Evolutionary conservation across 2,888 invertebrate genomes (phyloP), one percentile per base, ranked within the genome.

Genomic region (Calameuta filiformis): DNA sequence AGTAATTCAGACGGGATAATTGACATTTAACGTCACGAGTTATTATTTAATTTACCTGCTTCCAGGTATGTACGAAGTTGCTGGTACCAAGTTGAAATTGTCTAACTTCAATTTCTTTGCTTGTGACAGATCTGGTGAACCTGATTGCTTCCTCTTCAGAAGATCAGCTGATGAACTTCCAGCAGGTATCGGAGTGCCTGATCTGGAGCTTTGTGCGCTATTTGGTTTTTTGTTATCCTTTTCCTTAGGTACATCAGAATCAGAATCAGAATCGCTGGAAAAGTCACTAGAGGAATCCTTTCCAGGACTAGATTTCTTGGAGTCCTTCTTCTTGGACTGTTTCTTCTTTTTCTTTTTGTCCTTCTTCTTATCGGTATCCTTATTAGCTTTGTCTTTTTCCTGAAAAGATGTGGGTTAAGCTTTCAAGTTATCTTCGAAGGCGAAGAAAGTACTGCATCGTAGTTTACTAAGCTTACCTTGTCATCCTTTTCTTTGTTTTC

Each of bases 91-190:
- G 85, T 88, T 87, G 81, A 89, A 89, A 81, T 90, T 89, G 81
- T 94, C 94, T 75, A 94, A 85, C 85, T 94, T 94, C 1, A 92
- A 87, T 87, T 94, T 94, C 84, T 94, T 94, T 1, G 92, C 88
- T 73, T 93, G 92, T 1, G 93, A 91, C 34, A 92, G 89, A 75
- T 93, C 93, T 35, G 92, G 89, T 11, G 92, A 92, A 73, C 92
- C 92, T 79, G 89, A 90, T 68, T 87, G 86, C 75, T 88, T 89
- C 74, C 90, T 86, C 76, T 91, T 91, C 23, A 87, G 79, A 15
- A 86, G 79, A 80, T 91, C 90, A 15, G 85, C 85, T 33, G 88
- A 76, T 3, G 90, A 92, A 0, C 93, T 93, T 1, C 93, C 93
- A 1, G 92, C 91, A 2, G 92, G 86, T 6, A 88, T 90, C 4